phyloP scores from a whole-genome alignment of 2,797 vertebrate genomes.

The Thamnophis elegans region DNA sequence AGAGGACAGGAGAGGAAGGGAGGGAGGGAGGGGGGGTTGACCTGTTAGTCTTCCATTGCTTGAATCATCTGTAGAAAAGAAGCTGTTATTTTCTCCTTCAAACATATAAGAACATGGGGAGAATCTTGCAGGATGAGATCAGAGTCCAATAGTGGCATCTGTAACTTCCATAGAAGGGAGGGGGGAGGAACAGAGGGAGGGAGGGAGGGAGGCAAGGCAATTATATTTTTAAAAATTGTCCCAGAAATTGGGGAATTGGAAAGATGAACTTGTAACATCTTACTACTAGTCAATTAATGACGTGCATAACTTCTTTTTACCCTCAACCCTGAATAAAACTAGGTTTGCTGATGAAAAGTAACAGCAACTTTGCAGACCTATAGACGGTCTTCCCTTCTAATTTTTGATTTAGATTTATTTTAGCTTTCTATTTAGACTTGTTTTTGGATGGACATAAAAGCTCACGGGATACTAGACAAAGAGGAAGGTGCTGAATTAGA shows the following conservation, averaged over 20 bases:
- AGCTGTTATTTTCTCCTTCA: neutral
- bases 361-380: neutral
- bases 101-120: neutral
- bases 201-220: no score
- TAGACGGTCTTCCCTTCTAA: neutral
- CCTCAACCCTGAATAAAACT: neutral
- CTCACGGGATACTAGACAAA: neutral
- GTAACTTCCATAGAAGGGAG: neutral
- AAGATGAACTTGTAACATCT: neutral
- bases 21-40: neutral
- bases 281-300: neutral
- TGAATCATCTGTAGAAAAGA: neutral
- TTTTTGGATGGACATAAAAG: neutral
- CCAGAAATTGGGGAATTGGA: neutral
- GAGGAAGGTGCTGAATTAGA: neutral
- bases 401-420: no score
- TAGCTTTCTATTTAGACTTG: neutral
- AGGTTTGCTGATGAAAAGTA: conserved; percentile 14
- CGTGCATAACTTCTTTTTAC: neutral
- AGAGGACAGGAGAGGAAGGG: no score
- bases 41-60: neutral
- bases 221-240: neutral
- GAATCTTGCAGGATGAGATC: neutral
- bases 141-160: neutral
- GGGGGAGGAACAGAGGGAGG: no score